Evolutionary conservation across 2,113 vertebrate species (phyloP).

Genomic region (Syrrhaptes paradoxus): DNA sequence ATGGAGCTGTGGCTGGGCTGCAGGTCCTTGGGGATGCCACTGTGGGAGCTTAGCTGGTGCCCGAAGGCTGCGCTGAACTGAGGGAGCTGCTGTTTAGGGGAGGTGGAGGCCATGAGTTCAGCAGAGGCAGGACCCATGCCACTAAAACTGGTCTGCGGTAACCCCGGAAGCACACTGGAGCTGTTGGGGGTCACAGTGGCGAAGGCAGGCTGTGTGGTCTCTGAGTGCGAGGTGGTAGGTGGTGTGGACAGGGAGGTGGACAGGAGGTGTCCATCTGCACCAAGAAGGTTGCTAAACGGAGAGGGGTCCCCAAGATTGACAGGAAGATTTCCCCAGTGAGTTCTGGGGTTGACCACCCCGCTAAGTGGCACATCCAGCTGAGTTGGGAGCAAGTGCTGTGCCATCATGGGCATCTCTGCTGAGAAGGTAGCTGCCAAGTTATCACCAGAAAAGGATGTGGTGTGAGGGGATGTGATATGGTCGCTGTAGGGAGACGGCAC

Average conservation of each 20-base stretch:
- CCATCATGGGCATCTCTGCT: conserved; percentile 89
- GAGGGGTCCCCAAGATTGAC: conserved; percentile 89
- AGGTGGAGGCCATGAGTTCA: conserved; percentile 88
- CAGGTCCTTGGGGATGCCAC: conserved; percentile 98
- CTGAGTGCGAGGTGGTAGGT: conserved; percentile 90
- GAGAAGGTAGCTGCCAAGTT: conserved; percentile 86
- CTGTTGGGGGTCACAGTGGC: conserved; percentile 85
- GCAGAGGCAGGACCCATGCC: conserved; percentile 82
- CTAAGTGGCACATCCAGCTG: conserved; percentile 92
- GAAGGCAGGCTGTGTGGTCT: conserved; percentile 92
- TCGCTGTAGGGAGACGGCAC: conserved; percentile 96
- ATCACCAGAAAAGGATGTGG: conserved; percentile 82
- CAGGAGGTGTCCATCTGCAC: conserved; percentile 92
- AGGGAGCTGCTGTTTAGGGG: conserved; percentile 96
- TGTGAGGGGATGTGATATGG: conserved; percentile 92
- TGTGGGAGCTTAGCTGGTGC: conserved; percentile 96
- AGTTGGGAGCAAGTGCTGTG: conserved; percentile 81
- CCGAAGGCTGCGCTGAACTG: conserved; percentile 99
- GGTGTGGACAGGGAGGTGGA: conserved; percentile 97
- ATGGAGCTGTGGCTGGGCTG: conserved; percentile 99
- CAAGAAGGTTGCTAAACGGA: conserved; percentile 91
- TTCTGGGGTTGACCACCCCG: conserved; percentile 87
- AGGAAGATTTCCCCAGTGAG: conserved; percentile 92
- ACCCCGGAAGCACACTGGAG: conserved; percentile 86
- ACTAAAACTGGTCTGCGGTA: conserved; percentile 89